A percentile compares a stretch with the other conserved stretches of the same genome.
Evolutionary conservation across 30 jellyfish, hydroid and myxozoan genomes (phyloP).

Genomic region (Turritopsis dohrnii): DNA sequence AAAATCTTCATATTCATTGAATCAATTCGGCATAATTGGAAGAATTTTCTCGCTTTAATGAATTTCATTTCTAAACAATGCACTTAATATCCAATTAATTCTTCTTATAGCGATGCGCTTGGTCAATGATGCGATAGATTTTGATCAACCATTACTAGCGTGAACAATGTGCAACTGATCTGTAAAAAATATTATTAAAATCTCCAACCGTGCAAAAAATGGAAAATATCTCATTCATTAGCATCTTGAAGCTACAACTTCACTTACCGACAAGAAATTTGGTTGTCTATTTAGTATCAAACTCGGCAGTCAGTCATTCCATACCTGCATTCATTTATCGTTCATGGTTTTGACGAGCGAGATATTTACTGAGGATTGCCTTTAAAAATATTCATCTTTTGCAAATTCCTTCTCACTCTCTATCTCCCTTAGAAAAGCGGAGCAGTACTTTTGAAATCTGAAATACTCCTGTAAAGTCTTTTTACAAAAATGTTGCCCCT

Average conservation of each 20-base stretch:
- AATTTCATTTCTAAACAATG: not conserved
- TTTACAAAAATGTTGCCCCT: too few relatives aligned
- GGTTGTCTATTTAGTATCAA: too few relatives aligned
- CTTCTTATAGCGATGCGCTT: not conserved
- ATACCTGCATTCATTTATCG: too few relatives aligned
- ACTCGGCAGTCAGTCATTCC: too few relatives aligned
- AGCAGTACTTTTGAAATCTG: too few relatives aligned
- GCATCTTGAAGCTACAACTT: not conserved
- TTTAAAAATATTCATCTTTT: too few relatives aligned
- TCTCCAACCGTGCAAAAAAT: not conserved
- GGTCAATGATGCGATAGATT: conserved; percentile 5
- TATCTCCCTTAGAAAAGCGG: too few relatives aligned
- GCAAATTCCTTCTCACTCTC: too few relatives aligned
- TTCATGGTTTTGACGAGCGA: too few relatives aligned
- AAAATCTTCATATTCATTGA: not conserved
- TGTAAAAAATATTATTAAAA: too few relatives aligned
- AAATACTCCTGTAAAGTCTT: too few relatives aligned
- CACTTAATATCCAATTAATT: conserved; percentile 7
- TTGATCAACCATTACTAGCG: not conserved
- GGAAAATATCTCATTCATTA: not conserved
- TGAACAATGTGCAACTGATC: not conserved
- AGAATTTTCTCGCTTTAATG: conserved; percentile 1
- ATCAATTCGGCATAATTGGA: not conserved
- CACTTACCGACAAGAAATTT: not conserved
- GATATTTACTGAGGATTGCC: too few relatives aligned